A percentile compares a stretch with the other conserved stretches of the same genome.
Conservation (phyloP, 2,888 invertebrate genomes). For the Pollenia griseotomentosa region DNA sequence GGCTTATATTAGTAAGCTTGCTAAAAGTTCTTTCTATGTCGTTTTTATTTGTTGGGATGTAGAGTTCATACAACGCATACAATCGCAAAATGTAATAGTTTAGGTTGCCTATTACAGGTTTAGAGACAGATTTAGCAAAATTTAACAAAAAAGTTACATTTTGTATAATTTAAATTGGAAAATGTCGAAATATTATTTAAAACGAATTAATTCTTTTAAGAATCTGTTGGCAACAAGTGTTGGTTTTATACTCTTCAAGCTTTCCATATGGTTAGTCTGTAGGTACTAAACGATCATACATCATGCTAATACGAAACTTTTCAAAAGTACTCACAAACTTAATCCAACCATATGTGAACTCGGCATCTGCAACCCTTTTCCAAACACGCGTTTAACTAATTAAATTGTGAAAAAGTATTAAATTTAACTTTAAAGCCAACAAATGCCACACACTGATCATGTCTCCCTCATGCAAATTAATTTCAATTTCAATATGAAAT, state of each 20-base stretch:
- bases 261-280: not conserved
- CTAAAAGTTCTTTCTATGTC: too few species aligned
- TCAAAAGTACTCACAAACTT: slow-evolving; percentile 27
- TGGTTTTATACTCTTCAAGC: not conserved
- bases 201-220: slow-evolving; percentile 4
- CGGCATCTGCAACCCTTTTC: not conserved
- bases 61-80: too few species aligned
- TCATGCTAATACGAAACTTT: not conserved
- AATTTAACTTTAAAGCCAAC: slow-evolving; percentile 9
- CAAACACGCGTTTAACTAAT: slow-evolving; percentile 67
- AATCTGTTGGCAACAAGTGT: slow-evolving; percentile 50
- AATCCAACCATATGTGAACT: slow-evolving; percentile 21
- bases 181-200: too few species aligned
- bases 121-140: too few species aligned
- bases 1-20: too few species aligned
- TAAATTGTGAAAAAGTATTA: slow-evolving; percentile 53
- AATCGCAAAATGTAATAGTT: too few species aligned
- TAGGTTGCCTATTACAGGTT: too few species aligned
- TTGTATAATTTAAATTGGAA: too few species aligned
- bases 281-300: not conserved
- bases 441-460: slow-evolving; percentile 30
- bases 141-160: too few species aligned
- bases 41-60: too few species aligned
- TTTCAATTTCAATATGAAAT: slow-evolving; percentile 40
- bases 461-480: not conserved